Conservation (phyloP, 2,113 vertebrate species). For the Hydropotes inermis region DNA sequence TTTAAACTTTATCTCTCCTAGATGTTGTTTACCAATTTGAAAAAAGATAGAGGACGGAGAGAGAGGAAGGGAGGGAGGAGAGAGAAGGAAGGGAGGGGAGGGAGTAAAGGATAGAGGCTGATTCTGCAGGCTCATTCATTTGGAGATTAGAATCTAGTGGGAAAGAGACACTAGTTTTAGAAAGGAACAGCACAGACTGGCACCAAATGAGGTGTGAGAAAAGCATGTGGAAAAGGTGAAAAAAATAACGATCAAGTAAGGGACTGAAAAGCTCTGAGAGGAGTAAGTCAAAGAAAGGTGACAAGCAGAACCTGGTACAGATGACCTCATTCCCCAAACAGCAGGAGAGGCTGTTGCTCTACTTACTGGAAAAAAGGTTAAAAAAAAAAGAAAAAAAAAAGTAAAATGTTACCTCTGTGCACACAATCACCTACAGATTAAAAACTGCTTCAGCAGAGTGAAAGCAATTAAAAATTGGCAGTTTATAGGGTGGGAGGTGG, state of each 20-base stretch:
- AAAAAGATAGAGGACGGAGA: background rate
- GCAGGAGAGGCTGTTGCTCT: background rate
- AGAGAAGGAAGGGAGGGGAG: background rate
- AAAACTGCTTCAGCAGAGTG: background rate
- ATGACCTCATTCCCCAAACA: background rate
- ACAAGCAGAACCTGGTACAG: background rate
- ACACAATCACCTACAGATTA: background rate
- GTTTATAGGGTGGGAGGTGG: background rate
- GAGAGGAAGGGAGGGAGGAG: fast-evolving
- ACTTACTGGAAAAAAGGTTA: background rate
- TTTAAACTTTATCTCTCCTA: background rate
- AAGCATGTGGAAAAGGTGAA: background rate
- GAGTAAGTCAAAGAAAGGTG: background rate
- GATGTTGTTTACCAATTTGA: background rate
- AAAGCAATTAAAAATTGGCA: background rate
- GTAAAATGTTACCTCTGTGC: background rate
- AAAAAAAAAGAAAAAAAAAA: background rate
- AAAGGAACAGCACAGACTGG: background rate
- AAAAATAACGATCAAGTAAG: background rate
- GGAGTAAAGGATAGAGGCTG: background rate
- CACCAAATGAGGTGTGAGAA: background rate
- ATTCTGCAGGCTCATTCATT: background rate
- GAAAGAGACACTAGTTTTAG: background rate
- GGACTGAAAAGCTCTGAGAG: background rate
- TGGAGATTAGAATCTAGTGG: background rate